A percentile compares a stretch with the other conserved stretches of the same genome.
phyloP scores from a whole-genome alignment of 2,888 invertebrate genomes.

The Osmoderma eremita region DNA sequence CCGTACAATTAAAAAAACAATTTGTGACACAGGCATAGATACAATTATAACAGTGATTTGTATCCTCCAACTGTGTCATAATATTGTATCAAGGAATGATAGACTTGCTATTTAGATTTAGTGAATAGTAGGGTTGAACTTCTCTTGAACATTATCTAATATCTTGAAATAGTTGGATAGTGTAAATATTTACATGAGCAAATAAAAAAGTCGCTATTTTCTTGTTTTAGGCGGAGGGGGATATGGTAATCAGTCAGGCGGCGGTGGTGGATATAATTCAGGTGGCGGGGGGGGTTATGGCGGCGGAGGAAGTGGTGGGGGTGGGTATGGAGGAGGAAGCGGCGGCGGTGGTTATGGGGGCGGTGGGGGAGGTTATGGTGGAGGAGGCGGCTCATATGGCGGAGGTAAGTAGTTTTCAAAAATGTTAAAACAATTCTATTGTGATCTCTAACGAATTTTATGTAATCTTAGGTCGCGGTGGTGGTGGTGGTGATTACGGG shows the following conservation, averaged over 20 bases:
- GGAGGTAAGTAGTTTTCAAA: constrained; percentile 38
- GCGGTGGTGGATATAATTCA: constrained; percentile 56
- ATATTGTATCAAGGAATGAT: constrained; percentile 59
- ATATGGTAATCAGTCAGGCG: constrained; percentile 62
- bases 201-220: neutral
- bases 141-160: constrained; percentile 53
- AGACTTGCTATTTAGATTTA: constrained; percentile 57
- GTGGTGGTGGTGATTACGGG: constrained; percentile 65
- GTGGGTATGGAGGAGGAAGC: constrained; percentile 66
- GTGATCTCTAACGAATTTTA: constrained; percentile 1
- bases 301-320: constrained; percentile 60
- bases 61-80: constrained; percentile 60
- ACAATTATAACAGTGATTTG: constrained; percentile 44
- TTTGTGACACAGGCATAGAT: constrained; percentile 61
- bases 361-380: constrained; percentile 71
- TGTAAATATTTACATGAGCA: neutral
- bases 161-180: neutral
- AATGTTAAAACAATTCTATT: neutral
- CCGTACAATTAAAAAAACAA: too few relatives aligned
- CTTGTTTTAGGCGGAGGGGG: constrained; percentile 50
- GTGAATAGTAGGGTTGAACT: constrained; percentile 60
- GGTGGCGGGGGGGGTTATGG: constrained; percentile 54
- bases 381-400: constrained; percentile 60
- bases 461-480: constrained; percentile 61
- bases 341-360: constrained; percentile 67